These are phyloP conservation scores for Henricia sp. DNA, from an alignment of 53 echinoderm and acorn worm species.

Conservation along the genomic window DNA sequence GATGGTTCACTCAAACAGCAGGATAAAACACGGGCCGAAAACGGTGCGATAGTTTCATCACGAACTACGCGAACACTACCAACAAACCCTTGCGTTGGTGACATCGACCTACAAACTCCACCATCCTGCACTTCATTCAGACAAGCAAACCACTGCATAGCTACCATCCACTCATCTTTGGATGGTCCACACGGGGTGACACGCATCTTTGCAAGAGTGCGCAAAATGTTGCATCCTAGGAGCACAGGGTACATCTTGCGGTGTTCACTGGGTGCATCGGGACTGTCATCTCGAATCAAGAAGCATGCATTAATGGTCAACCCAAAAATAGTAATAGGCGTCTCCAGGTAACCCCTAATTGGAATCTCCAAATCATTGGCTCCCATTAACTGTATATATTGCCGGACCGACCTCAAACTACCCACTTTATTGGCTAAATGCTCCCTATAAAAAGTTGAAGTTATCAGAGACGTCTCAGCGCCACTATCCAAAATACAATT, in stretches of 20 bases:
- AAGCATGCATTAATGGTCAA: constrained; percentile 15
- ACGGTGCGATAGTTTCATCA: constrained; percentile 11
- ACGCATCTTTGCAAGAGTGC: constrained; percentile 4
- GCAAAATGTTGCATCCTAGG: constrained; percentile 17
- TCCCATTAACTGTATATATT: neutral
- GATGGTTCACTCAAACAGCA: constrained; percentile 13
- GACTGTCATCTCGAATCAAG: constrained; percentile 14
- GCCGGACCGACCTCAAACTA: constrained; percentile 12
- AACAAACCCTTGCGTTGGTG: constrained; percentile 8
- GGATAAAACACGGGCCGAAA: constrained; percentile 15
- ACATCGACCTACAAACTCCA: neutral
- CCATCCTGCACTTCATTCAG: neutral
- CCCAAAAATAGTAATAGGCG: constrained; percentile 19
- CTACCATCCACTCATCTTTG: constrained; percentile 23
- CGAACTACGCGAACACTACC: constrained; percentile 9
- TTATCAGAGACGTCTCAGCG: constrained; percentile 42
- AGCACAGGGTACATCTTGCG: constrained; percentile 27
- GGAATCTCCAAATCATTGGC: constrained; percentile 25
- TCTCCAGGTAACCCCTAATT: neutral
- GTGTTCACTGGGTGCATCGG: constrained; percentile 1
- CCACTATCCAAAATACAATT: constrained; percentile 46
- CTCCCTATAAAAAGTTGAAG: constrained; percentile 2
- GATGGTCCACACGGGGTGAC: constrained; percentile 29
- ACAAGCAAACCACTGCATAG: constrained; percentile 5
- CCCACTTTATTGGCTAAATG: constrained; percentile 18